Conservation (phyloP, 2,797 vertebrate species). For the Orientallactaga sibirica region DNA sequence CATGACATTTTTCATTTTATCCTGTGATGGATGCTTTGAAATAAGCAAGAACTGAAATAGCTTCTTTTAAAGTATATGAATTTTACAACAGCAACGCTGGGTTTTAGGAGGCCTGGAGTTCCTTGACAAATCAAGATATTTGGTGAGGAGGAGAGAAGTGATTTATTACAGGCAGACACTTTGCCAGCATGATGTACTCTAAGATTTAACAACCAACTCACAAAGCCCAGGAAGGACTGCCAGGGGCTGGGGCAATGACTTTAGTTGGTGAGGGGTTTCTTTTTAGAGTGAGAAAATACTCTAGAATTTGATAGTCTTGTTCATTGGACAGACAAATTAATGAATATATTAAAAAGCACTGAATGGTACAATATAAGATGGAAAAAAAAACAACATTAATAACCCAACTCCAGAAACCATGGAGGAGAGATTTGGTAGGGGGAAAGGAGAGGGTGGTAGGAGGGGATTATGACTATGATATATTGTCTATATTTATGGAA, state of each 20-base stretch:
- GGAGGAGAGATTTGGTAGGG: no score
- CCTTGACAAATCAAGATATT: conserved; percentile 31
- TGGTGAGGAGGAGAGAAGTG: conserved; percentile 11
- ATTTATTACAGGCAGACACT: not conserved
- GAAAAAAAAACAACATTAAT: not conserved
- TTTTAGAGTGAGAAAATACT: not conserved
- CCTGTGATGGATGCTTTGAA: conserved; percentile 51
- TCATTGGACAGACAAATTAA: not conserved
- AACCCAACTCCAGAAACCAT: not conserved
- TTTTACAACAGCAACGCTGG: conserved; percentile 18
- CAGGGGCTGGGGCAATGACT: no score
- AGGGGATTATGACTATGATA: no score
- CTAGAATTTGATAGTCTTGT: not conserved
- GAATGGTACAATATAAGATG: not conserved
- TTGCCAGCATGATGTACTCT: not conserved
- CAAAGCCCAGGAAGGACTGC: not conserved
- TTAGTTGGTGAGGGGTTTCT: not conserved
- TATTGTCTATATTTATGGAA: no score
- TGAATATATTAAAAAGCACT: not conserved
- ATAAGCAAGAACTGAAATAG: conserved; percentile 59
- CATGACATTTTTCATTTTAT: conserved; percentile 62
- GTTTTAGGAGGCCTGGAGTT: not conserved
- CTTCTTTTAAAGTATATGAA: conserved; percentile 51
- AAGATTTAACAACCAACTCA: conserved; percentile 21
- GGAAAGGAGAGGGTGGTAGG: no score